Base-by-base conservation (phyloP, 1,140 invertebrate genomes). In the Cydia pomonella region DNA sequence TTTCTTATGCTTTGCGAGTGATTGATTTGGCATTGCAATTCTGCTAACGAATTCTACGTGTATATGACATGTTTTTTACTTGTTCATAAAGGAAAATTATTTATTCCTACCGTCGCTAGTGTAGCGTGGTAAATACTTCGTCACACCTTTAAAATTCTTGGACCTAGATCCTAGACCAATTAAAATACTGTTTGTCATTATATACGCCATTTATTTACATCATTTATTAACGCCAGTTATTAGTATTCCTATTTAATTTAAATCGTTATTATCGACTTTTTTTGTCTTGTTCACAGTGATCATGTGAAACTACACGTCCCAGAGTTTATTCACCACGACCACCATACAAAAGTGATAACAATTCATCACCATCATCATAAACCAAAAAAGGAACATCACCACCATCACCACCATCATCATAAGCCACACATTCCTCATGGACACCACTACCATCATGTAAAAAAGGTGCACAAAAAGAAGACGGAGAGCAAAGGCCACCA, bases 231-330 rank as follows among this genome's bases (percentile, higher is more conserved):
- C 41, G 41, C 18, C 18, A 3, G n/a, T 50, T n/a, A 18, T 50
- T 74, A 73, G 33, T 71, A 64, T 16, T 73, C 1, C 4, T 25
- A 25, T 41, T 47, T 72, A 44, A 25, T 62, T 33, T 18, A 50
- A 3, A 41, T 16, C 25, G n/a, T 72, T 44, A 29, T 29, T 59
- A 38, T 33, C 64, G 16, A 69, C n/a, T 69, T 38, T 59, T 44
- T 33, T 33, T 69, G 29, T 73, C 74, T 78, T 75, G 83, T 84
- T 87, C 92, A 73, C 90, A 95, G 94, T 76, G 89, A 94, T 27
- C 93, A 94, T 73, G 87, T 95, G 64, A 94, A 92, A 81, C 86
- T 95, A 21, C 90, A 94, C 79, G 90, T 95, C 0, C 94, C 94
- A 7, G 93, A 95, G 80, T 93, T 94, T 72, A 92, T 94, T 73